Evolutionary conservation across 1,140 invertebrate genomes (phyloP), one percentile per base, ranked within the genome.

Genomic region (Gryon sp.): DNA sequence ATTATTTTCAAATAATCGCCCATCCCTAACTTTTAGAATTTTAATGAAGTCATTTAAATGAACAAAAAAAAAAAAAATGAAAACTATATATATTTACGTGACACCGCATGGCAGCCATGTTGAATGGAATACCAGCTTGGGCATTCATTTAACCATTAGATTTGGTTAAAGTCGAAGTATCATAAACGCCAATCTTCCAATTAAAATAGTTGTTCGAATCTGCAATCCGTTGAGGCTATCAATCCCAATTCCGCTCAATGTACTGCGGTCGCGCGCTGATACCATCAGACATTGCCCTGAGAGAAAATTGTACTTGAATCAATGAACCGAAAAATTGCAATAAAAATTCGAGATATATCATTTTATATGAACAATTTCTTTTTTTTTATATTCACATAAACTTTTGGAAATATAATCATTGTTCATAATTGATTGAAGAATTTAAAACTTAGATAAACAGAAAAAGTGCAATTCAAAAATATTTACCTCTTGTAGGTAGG

Each of bases 101-200:
- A n/a, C n/a, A n/a, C 55, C 28, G 30, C 40, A 46, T 36, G 45
- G 26, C 28, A 16, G 15, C 20, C 12, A 52, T 50, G 43, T 30
- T 7, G 45, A 45, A 32, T 12, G 32, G 63, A 69, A 52, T 60
- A 53, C 65, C n/a, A n/a, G n/a, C 26, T 38, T 30, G 19, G 52
- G 43, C 45, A 55, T 50, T 59, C 36, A 19, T 65, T 65, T 55
- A 52, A 38, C 59, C 34, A 65, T 60, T 52, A 62, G 73, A 69
- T 69, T 69, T 69, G 63, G 73, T 57, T 48, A 28, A 53, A 48
- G 45, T 48, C 45, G 46, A 59, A 55, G 55, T 68, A 75, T 75
- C 72, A 68, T 68, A 68, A 75, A 75, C 72, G 72, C 62, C 72
- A 75, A 75, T 75, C 72, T 75, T 75, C 62, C 72, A 75, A 75